Conservation (phyloP, 2,888 invertebrate species). For the Cacoxenus indagator region DNA sequence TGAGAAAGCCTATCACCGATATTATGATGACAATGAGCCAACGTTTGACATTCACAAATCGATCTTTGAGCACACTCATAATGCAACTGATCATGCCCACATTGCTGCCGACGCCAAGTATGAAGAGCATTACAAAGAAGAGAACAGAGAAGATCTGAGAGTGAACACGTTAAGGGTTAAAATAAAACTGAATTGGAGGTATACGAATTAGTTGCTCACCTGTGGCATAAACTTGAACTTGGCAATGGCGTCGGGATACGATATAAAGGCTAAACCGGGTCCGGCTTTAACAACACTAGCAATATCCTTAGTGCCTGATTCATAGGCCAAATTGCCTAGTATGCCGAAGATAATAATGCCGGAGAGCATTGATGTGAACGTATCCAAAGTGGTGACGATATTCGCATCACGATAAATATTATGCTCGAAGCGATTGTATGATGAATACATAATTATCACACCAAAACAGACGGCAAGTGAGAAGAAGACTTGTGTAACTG, state of each 20-base stretch:
- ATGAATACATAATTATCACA: constrained; percentile 74
- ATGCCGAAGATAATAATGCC: constrained; percentile 87
- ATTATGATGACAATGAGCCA: constrained; percentile 73
- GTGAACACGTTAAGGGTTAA: not conserved
- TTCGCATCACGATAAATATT: constrained; percentile 79
- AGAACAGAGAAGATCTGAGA: constrained; percentile 69
- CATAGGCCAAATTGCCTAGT: constrained; percentile 81
- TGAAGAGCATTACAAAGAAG: constrained; percentile 73
- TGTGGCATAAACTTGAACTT: constrained; percentile 72
- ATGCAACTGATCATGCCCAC: constrained; percentile 69
- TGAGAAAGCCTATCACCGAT: constrained; percentile 71
- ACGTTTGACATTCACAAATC: constrained; percentile 62
- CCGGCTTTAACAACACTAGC: constrained; percentile 78
- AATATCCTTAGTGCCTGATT: constrained; percentile 74
- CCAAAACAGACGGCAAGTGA: constrained; percentile 76
- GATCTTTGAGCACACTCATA: constrained; percentile 70
- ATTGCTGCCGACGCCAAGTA: constrained; percentile 72
- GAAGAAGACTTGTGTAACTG: constrained; percentile 76
- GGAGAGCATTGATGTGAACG: constrained; percentile 83
- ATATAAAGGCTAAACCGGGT: constrained; percentile 84
- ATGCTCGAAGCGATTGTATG: constrained; percentile 74
- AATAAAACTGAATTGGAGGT: not conserved
- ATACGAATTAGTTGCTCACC: constrained; percentile 46
- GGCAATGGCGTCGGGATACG: constrained; percentile 74
- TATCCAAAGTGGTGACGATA: constrained; percentile 84